phyloP scores from a whole-genome alignment of 2,888 invertebrate genomes.

The Corbicula japonica region DNA sequence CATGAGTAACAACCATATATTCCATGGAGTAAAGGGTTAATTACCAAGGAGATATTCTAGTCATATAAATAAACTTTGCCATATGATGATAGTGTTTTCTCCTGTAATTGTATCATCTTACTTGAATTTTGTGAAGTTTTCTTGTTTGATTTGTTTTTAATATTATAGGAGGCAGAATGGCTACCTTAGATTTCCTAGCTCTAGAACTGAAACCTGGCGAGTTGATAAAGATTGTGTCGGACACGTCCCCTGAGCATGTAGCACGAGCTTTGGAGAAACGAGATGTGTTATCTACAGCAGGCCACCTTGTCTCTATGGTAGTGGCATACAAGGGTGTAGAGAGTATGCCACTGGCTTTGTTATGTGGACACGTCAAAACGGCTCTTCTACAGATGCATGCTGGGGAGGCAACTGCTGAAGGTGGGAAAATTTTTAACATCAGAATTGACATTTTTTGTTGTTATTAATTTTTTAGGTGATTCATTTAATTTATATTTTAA shows the following conservation, averaged over 20 bases:
- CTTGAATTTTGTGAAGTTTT: no score
- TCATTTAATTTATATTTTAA: no score
- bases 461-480: no score
- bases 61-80: no score
- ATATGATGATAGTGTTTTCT: no score
- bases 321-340: slow-evolving; percentile 80
- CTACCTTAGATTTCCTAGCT: slow-evolving; percentile 81
- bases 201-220: slow-evolving; percentile 81
- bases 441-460: neutral
- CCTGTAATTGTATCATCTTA: no score
- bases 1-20: no score
- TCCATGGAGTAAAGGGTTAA: no score
- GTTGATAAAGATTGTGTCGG: slow-evolving; percentile 79
- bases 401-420: slow-evolving; percentile 33
- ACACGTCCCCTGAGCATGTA: slow-evolving; percentile 78
- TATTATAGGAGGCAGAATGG: slow-evolving; percentile 74
- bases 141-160: neutral
- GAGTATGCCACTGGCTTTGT: slow-evolving; percentile 80
- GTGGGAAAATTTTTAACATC: neutral
- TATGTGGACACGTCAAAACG: slow-evolving; percentile 82
- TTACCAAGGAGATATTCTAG: no score
- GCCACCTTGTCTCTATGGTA: slow-evolving; percentile 84
- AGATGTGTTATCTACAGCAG: slow-evolving; percentile 74
- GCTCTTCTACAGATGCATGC: slow-evolving; percentile 79
- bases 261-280: slow-evolving; percentile 65